Conservation (phyloP, 2,888 invertebrate species). For the Luffia ferchaultella region DNA sequence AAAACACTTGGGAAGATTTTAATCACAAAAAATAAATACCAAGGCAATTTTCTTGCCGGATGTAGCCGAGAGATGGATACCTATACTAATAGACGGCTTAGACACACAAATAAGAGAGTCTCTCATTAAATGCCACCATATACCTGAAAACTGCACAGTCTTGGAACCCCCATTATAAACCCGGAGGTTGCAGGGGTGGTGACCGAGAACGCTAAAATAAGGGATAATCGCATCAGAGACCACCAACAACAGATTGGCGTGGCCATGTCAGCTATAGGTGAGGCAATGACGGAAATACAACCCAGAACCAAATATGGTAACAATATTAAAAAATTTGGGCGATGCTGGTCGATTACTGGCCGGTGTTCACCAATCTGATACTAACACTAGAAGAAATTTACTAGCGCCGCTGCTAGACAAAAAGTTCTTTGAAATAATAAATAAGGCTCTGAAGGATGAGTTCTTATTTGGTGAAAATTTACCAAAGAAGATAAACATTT, state of each 20-base stretch:
- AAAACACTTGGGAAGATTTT: not conserved
- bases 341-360: not conserved
- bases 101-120: not conserved
- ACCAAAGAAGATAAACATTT: not conserved
- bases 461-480: not conserved
- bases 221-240: not conserved
- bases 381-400: not conserved
- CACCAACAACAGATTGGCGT: constrained; percentile 2
- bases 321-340: too few species aligned
- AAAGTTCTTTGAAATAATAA: not conserved
- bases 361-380: not conserved
- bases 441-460: not conserved
- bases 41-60: not conserved
- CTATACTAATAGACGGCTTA: not conserved
- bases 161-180: constrained; percentile 2
- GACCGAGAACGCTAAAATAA: constrained; percentile 1
- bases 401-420: not conserved
- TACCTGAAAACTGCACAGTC: constrained; percentile 3
- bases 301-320: too few species aligned
- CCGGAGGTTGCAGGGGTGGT: not conserved
- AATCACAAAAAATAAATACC: not conserved
- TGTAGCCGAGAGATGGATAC: not conserved
- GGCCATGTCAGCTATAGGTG: constrained; percentile 1
- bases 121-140: too few species aligned
- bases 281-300: constrained; percentile 2